Conservation (phyloP, 2,113 vertebrate species). For the Okapia johnstoni region DNA sequence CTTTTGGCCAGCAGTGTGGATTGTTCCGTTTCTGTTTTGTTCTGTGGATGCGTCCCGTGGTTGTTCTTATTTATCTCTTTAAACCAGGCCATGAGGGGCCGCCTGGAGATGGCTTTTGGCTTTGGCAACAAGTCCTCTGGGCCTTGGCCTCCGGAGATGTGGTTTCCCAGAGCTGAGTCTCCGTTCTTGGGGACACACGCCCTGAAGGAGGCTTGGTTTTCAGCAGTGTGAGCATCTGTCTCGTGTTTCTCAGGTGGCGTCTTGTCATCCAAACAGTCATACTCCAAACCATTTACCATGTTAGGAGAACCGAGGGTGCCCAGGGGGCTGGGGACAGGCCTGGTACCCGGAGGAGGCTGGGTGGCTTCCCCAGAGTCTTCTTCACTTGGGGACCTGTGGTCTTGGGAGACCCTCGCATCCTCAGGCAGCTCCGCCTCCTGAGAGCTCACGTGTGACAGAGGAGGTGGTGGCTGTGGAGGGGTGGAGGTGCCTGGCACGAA, state of each 20-base stretch:
- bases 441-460: slow-evolving; percentile 31
- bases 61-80: slow-evolving; percentile 80
- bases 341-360: slow-evolving; percentile 4
- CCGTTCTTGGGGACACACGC: slow-evolving; percentile 38
- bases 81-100: slow-evolving; percentile 69
- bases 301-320: neutral
- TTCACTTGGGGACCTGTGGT: slow-evolving; percentile 40
- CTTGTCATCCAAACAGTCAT: slow-evolving; percentile 32
- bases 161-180: slow-evolving; percentile 1
- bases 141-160: slow-evolving; percentile 59
- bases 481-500: slow-evolving; percentile 26
- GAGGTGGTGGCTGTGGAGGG: slow-evolving; percentile 16
- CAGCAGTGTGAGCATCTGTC: neutral
- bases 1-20: slow-evolving; percentile 57
- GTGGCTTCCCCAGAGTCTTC: neutral
- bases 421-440: neutral
- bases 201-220: neutral
- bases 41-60: slow-evolving; percentile 37
- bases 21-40: slow-evolving; percentile 71
- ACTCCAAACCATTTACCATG: slow-evolving; percentile 40
- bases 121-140: slow-evolving; percentile 42
- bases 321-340: slow-evolving; percentile 13
- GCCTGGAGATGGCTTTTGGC: slow-evolving; percentile 68
- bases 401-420: neutral
- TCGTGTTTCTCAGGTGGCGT: slow-evolving; percentile 17